Evolutionary conservation across 2,888 invertebrate species (phyloP).

Genomic region (Hyalella azteca): DNA sequence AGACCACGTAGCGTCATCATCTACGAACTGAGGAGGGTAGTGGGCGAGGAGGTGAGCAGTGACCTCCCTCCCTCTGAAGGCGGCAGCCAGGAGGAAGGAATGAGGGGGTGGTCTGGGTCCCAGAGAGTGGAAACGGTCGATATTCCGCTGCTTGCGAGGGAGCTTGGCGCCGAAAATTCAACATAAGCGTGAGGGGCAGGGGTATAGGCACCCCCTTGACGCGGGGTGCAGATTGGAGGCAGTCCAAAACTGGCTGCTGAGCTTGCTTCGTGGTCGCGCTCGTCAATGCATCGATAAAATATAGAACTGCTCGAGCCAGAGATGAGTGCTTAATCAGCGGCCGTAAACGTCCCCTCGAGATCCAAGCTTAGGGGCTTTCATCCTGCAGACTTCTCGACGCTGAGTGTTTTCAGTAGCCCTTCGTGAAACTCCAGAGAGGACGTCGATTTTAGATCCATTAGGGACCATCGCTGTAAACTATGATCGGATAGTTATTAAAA

Average conservation of each 20-base stretch:
- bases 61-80: not conserved
- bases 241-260: slow-evolving; percentile 16
- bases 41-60: not conserved
- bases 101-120: too few species aligned
- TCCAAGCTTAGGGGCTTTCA: not conserved
- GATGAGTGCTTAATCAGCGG: slow-evolving; percentile 17
- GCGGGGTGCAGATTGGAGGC: slow-evolving; percentile 12
- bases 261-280: slow-evolving; percentile 2
- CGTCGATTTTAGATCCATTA: too few species aligned
- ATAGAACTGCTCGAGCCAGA: not conserved
- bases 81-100: not conserved
- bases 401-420: too few species aligned
- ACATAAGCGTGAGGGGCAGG: slow-evolving; percentile 12
- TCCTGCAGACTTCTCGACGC: too few species aligned
- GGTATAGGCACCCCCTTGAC: not conserved
- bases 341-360: not conserved
- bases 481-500: too few species aligned
- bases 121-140: slow-evolving; percentile 25
- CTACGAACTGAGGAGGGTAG: not conserved
- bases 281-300: not conserved
- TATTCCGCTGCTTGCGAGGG: slow-evolving; percentile 21
- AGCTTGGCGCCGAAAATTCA: slow-evolving; percentile 26
- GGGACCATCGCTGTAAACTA: too few species aligned
- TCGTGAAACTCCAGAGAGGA: too few species aligned
- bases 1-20: not conserved